phyloP scores from a whole-genome alignment of 2,797 vertebrate genomes.

The Lacerta viridis region DNA sequence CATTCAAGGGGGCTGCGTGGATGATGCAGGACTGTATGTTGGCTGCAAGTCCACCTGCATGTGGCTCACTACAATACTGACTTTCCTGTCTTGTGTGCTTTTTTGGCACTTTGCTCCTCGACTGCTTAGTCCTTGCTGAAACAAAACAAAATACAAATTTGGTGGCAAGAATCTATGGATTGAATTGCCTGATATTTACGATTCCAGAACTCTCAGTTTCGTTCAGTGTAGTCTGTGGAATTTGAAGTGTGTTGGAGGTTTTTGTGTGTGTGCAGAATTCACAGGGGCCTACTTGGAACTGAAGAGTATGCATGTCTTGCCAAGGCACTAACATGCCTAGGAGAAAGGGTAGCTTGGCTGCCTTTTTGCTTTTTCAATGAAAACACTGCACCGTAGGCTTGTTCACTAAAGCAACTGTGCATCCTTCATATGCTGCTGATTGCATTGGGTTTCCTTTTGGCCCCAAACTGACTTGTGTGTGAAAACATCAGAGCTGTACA shows the following conservation, averaged over 20 bases:
- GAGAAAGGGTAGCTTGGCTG: neutral
- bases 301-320: neutral
- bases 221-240: neutral
- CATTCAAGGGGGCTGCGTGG: no score
- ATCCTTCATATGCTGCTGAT: neutral
- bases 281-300: neutral
- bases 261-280: neutral
- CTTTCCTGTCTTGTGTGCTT: neutral
- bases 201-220: neutral
- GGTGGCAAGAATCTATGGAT: neutral
- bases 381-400: neutral
- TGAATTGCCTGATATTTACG: neutral
- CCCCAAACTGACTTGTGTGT: neutral
- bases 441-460: neutral
- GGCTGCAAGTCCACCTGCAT: no score
- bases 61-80: neutral
- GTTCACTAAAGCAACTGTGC: neutral
- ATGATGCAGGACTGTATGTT: no score
- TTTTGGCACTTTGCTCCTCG: constrained; percentile 2
- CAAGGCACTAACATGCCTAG: neutral
- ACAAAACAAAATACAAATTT: neutral
- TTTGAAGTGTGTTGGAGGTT: neutral
- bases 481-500: neutral
- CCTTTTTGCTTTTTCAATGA: neutral
- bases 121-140: neutral